Evolutionary conservation across 2,888 invertebrate species (phyloP), one percentile per base, ranked within the genome.

Genomic region (Yponomeuta evonymella): DNA sequence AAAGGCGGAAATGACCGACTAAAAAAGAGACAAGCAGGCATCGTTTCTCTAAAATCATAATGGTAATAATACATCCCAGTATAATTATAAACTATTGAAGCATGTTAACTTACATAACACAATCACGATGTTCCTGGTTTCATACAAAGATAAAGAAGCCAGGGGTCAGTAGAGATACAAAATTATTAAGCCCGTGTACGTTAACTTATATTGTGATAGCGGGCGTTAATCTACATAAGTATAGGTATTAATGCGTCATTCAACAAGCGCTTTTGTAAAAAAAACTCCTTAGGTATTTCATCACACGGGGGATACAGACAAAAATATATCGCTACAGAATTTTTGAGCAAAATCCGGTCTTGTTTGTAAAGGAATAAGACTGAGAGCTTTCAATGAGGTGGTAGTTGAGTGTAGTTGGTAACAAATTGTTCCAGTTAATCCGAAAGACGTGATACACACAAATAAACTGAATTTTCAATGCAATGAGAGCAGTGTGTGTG

Each of bases 161-260:
- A 4, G 51, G 15, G 51, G 5, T 58, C 51, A 15, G 15, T 12
- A 58, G 15, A 15, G 15, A 15, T 15, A 58, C 51, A 58, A 86
- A 90, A 91, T 90, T 89, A 89, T 88, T 82, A 84, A 81, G 78
- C 83, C 33, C 12, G 33, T 77, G 85, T 86, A 85, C 85, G 86
- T 88, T 88, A 87, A 85, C 85, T 79, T 85, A 89, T 81, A 90
- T 91, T 91, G 91, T 91, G 83, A 81, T 79, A 5, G 76, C 81
- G 79, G 82, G 75, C 85, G 81, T 84, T 89, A 89, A 90, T 91
- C 89, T 90, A 89, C 89, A 89, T 90, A 91, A 91, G 90, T 91
- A 90, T 89, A 89, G 89, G 89, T 89, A 91, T 91, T 91, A 90
- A 91, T 89, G 85, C 87, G 82, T 85, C 87, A 89, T 90, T 87